phyloP scores from a whole-genome alignment of 2,888 invertebrate genomes.

The Eustalomyia histrio region DNA sequence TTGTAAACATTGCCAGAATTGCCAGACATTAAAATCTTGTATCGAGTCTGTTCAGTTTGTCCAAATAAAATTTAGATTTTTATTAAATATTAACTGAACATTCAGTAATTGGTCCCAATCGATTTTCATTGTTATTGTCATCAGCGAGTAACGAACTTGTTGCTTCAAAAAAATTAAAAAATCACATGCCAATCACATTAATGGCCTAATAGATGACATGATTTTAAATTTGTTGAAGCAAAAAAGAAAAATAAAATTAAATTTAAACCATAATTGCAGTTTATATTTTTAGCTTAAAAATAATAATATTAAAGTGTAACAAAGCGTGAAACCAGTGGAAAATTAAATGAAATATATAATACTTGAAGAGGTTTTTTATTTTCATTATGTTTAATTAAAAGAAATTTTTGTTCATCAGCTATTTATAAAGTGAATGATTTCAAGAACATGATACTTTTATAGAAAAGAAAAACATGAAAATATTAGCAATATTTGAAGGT shows the following conservation, averaged over 20 bases:
- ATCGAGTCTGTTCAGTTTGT: too few species aligned
- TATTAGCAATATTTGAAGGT: conserved; percentile 31
- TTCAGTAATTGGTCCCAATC: too few species aligned
- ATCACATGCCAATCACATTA: conserved; percentile 24
- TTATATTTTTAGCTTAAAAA: neutral
- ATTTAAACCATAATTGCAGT: neutral
- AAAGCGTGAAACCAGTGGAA: conserved; percentile 45
- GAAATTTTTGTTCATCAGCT: conserved; percentile 28
- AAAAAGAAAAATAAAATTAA: conserved; percentile 8
- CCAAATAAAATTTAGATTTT: too few species aligned
- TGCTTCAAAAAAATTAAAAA: conserved; percentile 8
- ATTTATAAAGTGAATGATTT: conserved; percentile 37
- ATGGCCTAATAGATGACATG: conserved; percentile 15
- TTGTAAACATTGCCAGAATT: too few species aligned
- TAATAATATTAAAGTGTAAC: conserved; percentile 23
- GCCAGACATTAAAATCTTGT: too few species aligned
- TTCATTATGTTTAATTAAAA: conserved; percentile 16
- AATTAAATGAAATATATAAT: neutral
- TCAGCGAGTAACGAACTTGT: conserved; percentile 42
- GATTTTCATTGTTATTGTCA: neutral
- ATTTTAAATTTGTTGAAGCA: conserved; percentile 15
- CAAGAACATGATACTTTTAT: conserved; percentile 45
- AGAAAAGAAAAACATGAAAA: conserved; percentile 27
- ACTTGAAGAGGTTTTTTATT: too few species aligned
- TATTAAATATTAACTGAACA: too few species aligned